A percentile compares a stretch with the other conserved stretches of the same genome.
Conservation (phyloP, 2,888 invertebrate genomes). For the Nephrotoma appendiculata region DNA sequence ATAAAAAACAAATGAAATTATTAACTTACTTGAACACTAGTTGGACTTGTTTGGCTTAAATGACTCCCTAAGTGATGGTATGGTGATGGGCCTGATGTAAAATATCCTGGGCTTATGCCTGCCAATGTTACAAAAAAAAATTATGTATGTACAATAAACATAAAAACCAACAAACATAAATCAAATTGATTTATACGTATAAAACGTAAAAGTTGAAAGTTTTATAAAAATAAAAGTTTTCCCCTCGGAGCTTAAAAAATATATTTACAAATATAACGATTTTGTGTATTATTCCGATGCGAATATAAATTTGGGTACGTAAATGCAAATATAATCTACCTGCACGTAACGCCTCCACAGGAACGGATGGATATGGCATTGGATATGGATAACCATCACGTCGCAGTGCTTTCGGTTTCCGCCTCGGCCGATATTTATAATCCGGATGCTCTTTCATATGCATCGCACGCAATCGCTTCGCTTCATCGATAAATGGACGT, state of each 20-base stretch:
- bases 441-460: slow-evolving; percentile 94
- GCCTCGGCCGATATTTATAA: slow-evolving; percentile 81
- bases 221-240: background rate
- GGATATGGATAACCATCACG: slow-evolving; percentile 88
- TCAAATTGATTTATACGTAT: background rate
- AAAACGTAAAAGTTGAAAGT: background rate
- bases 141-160: background rate
- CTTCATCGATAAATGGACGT: slow-evolving; percentile 94
- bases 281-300: background rate
- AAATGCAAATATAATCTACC: slow-evolving; percentile 34
- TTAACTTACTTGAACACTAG: slow-evolving; percentile 24
- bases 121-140: background rate
- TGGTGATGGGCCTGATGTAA: slow-evolving; percentile 32
- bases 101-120: slow-evolving; percentile 34
- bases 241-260: background rate
- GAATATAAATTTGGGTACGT: background rate
- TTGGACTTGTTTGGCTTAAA: slow-evolving; percentile 30
- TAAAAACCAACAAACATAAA: background rate
- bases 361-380: slow-evolving; percentile 81
- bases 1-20: background rate
- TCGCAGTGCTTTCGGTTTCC: slow-evolving; percentile 76
- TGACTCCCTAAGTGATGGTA: slow-evolving; percentile 32
- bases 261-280: background rate
- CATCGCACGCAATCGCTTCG: slow-evolving; percentile 80
- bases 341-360: slow-evolving; percentile 76